Evolutionary conservation across 2,113 vertebrate species (phyloP), one percentile per base, ranked within the genome.

Genomic region (Glareola pratincola): DNA sequence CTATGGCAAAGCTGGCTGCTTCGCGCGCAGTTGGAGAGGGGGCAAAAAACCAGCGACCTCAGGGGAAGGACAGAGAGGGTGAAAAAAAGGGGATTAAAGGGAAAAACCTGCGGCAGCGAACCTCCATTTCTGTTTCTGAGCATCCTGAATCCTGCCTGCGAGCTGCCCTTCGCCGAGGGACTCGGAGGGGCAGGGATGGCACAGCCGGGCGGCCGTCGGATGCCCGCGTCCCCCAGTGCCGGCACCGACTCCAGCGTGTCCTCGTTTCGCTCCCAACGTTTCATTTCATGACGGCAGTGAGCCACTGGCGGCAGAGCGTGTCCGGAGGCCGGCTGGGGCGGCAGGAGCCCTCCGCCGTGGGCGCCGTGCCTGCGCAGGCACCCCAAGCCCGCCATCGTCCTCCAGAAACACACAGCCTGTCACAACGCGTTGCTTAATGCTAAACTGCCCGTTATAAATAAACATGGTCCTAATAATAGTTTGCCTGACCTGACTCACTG

Each of bases 381-480:
- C 87, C 63, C 82, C 4, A 2, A 94, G 94, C 95, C 91, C 77
- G 56, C 80, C 94, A 1, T 34, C 45, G 3, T 93, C 76, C 94
- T 95, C 87, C 88, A 85, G 85, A 88, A 96, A 94, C 0, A 72
- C 77, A 45, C 77, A 56, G 92, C 92, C 94, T 96, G 96, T 96
- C 91, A 96, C 91, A 85, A 80, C 77, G 68, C 74, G 41, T 96
- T 97, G 88, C 95, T 93, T 79, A 91, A 91, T 89, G 94, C 89
- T 97, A 93, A 96, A 95, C 90, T 94, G 94, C 90, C 95, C 76
- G 47, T 97, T 97, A 97, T 97, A 96, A 97, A 97, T 97, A 98
- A 98, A 96, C 96, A 96, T 95, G 71, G 66, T 96, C 94, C 96
- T 98, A 97, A 97, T 96, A 97, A 97, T 97, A 98, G 97, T 90